Evolutionary conservation across 2,113 vertebrate genomes (phyloP), one percentile per base, ranked within the genome.

Genomic region (Nestor notabilis): DNA sequence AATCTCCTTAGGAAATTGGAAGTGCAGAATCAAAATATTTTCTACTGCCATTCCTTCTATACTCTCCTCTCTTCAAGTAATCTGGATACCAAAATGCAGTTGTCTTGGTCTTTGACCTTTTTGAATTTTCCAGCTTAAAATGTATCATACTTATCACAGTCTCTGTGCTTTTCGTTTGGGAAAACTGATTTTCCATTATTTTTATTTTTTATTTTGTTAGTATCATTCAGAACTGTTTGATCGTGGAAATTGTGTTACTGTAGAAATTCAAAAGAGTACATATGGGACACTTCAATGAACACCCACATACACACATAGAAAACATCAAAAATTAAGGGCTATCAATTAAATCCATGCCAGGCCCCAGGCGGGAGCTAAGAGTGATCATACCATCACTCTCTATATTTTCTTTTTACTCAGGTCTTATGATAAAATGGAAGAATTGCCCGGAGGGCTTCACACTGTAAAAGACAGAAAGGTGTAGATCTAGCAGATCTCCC

Each of bases 251-350:
- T 35, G 7, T 56, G 8, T 47, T 41, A 19, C 13, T 31, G 17
- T 60, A 65, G 53, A 80, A 83, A 70, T 91, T 87, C 28, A 61
- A 64, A 76, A 83, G 31, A 13, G 5, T 39, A 19, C 7, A 12
- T 41, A 24, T 10, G 17, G 56, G 18, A 65, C 24, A 37, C 17
- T 75, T 56, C 25, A 64, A 9, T 69, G 12, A 46, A 31, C 18
- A 55, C 3, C 9, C 0, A 0, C 9, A 44, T 17, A 44, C 17
- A 39, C 27, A 21, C 28, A 28, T 0, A 46, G 31, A 66, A 91
- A 71, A 60, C 2, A 71, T 18, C 8, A 84, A 79, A 82, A 89
- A 64, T 68, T 1, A 91, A 89, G 4, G 46, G 33, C 28, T 68
- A 9, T 46, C 9, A 64, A 33, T 37, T 63, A 78, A 91, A 91